These are phyloP conservation scores for Scaptodrosophila lebanonensis DNA, from an alignment of 1,140 invertebrate genomes.

Conservation along the genomic window DNA sequence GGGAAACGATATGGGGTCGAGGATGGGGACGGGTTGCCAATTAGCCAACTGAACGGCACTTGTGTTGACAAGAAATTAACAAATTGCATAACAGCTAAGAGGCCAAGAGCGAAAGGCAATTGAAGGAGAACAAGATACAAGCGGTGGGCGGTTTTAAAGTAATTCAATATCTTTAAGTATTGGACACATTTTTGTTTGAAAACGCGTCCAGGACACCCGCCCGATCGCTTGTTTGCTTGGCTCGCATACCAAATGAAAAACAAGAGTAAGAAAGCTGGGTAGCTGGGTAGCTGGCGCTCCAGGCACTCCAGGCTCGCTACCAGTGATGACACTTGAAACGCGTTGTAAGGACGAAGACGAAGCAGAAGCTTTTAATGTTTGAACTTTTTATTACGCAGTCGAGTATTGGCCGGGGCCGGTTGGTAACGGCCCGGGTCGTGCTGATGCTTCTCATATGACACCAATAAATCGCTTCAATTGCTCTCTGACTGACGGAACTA, in stretches of 20 bases:
- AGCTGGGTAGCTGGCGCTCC: slow-evolving; percentile 19
- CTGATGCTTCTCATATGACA: slow-evolving; percentile 72
- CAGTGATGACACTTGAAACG: slow-evolving; percentile 60
- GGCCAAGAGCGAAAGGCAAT: neutral
- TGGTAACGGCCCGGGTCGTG: slow-evolving; percentile 1
- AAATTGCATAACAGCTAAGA: slow-evolving; percentile 34
- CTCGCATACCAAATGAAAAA: slow-evolving; percentile 44
- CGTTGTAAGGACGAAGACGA: slow-evolving; percentile 39
- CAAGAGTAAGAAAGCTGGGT: neutral
- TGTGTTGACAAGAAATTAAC: slow-evolving; percentile 70
- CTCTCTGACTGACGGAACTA: slow-evolving; percentile 66
- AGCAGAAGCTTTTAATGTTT: slow-evolving; percentile 58
- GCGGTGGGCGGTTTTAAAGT: slow-evolving; percentile 39
- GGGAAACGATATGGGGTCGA: slow-evolving; percentile 23
- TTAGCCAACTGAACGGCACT: slow-evolving; percentile 39
- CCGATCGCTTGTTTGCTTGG: slow-evolving; percentile 52
- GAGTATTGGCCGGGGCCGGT: too few species aligned
- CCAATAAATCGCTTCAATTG: slow-evolving; percentile 77
- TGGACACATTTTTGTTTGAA: slow-evolving; percentile 45
- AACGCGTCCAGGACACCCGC: slow-evolving; percentile 16
- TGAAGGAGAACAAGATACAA: slow-evolving; percentile 10
- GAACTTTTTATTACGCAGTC: slow-evolving; percentile 70
- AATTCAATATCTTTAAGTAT: slow-evolving; percentile 69
- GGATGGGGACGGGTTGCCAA: slow-evolving; percentile 39
- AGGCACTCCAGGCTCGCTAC: slow-evolving; percentile 22